A percentile compares a stretch with the other conserved stretches of the same genome.
Conservation (phyloP, 2,888 invertebrate genomes). For the Antheraea assamensis region DNA sequence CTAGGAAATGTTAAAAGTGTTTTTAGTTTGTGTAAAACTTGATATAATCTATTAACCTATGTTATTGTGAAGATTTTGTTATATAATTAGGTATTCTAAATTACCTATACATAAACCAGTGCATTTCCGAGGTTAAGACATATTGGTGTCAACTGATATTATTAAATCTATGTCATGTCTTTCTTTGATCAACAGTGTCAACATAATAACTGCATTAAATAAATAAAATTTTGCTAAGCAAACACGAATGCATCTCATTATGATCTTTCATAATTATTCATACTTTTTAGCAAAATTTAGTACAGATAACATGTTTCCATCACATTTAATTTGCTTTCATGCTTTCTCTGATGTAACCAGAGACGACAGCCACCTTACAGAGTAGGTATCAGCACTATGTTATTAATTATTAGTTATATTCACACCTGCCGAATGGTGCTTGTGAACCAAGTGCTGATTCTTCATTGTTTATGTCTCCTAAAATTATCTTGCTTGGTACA, state of each 20-base stretch:
- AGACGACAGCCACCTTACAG: conserved; percentile 8
- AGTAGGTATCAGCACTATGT: conserved; percentile 10
- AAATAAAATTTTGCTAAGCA: not conserved
- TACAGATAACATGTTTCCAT: not conserved
- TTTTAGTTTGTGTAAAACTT: not conserved
- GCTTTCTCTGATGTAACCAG: conserved; percentile 13
- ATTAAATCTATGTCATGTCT: not conserved
- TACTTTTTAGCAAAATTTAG: not conserved
- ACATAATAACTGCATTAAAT: not conserved
- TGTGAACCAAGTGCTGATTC: not conserved
- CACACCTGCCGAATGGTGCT: not conserved
- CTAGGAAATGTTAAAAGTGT: not conserved
- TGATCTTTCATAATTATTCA: not conserved
- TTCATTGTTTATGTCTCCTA: not conserved
- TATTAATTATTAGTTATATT: conserved; percentile 4
- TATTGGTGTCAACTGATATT: not conserved
- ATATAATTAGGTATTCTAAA: not conserved
- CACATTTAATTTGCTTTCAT: conserved; percentile 11
- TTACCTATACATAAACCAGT: not conserved
- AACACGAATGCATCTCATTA: not conserved
- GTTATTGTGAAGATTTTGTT: not conserved
- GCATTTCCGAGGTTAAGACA: not conserved
- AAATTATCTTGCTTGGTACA: not conserved
- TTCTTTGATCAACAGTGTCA: not conserved
- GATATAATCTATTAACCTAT: not conserved